A percentile compares a stretch with the other conserved stretches of the same genome.
These are phyloP conservation scores for Myathropa florea DNA, from an alignment of 2,888 invertebrate species.

Conservation along the genomic window DNA sequence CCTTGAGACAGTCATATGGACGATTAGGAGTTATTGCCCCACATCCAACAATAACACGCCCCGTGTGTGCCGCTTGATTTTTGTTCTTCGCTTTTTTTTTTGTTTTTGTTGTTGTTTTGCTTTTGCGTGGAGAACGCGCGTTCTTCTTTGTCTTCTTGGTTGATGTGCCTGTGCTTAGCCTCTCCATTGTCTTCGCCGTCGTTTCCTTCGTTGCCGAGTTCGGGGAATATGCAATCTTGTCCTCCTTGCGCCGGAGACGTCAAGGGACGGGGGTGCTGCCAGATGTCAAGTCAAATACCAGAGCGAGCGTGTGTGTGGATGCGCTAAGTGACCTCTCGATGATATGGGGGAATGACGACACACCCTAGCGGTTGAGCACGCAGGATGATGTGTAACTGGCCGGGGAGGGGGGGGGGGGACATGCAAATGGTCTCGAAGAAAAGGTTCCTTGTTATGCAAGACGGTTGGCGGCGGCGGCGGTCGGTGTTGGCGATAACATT, in stretches of 20 bases:
- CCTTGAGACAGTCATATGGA: constrained; percentile 55
- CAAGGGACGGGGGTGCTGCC: background rate
- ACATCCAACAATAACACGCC: constrained; percentile 31
- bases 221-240: background rate
- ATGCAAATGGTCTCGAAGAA: background rate
- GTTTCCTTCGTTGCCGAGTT: background rate
- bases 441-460: too few relatives aligned
- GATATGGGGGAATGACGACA: background rate
- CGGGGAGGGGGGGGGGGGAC: too few relatives aligned
- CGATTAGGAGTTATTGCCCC: constrained; percentile 56
- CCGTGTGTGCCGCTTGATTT: too few relatives aligned
- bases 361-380: background rate
- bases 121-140: constrained; percentile 3
- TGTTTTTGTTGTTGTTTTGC: background rate
- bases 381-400: background rate
- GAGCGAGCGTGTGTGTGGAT: background rate
- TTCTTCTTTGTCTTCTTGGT: background rate
- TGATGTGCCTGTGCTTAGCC: background rate
- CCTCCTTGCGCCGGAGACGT: background rate
- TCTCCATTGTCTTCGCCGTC: background rate
- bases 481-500: too few relatives aligned
- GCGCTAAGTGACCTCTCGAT: background rate
- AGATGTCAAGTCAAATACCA: constrained; percentile 4
- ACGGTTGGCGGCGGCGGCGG: too few relatives aligned
- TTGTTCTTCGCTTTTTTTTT: too few relatives aligned